Evolutionary conservation across 1,140 invertebrate genomes (phyloP).

Genomic region (Lepidurus arcticus): DNA sequence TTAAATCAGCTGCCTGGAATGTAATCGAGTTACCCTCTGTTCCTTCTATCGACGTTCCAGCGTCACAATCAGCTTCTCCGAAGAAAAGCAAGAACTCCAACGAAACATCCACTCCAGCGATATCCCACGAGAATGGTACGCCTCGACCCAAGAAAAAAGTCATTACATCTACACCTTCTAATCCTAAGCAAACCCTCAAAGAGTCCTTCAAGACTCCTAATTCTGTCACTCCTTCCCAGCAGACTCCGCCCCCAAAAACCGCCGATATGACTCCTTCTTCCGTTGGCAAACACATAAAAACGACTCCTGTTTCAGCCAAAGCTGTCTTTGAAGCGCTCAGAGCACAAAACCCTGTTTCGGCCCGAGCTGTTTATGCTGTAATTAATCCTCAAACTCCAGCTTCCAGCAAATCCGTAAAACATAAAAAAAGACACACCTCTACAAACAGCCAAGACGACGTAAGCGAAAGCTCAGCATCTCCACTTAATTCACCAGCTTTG

Average conservation of each 20-base stretch:
- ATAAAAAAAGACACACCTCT: background rate
- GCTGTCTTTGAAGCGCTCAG: background rate
- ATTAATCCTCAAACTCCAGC: background rate
- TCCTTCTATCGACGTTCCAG: background rate
- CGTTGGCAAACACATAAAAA: background rate
- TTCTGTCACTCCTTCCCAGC: background rate
- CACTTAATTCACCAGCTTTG: background rate
- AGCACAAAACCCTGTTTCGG: background rate
- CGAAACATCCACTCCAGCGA: background rate
- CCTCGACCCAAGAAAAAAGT: background rate
- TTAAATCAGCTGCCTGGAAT: background rate
- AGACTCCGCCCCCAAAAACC: background rate
- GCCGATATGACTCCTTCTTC: background rate
- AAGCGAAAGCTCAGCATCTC: background rate
- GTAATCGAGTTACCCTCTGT: background rate
- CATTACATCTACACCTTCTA: background rate
- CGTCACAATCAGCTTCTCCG: background rate
- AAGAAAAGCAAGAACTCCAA: constrained; percentile 1
- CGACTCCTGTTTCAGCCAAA: background rate
- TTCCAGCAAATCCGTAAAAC: background rate
- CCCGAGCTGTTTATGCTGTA: background rate
- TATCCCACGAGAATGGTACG: background rate
- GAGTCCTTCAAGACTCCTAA: background rate
- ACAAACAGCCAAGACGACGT: background rate
- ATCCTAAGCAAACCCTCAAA: background rate